Conservation (phyloP, 2,797 vertebrate species). For the Hipposideros larvatus region DNA sequence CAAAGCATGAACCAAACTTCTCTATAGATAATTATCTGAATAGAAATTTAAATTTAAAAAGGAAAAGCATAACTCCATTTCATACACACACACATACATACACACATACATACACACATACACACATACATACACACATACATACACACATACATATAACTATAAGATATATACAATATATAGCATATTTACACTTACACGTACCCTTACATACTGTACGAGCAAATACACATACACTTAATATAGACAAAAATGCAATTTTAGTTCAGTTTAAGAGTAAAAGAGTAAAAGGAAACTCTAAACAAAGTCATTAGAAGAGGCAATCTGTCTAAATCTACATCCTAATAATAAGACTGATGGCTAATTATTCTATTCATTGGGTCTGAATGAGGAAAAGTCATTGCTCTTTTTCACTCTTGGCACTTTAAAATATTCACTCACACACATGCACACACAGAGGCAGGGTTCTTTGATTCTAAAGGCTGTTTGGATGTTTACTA, state of each 20-base stretch:
- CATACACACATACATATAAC: accelerated
- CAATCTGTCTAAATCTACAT: not conserved
- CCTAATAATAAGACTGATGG: not conserved
- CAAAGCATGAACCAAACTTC: not conserved
- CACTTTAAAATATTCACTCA: not conserved
- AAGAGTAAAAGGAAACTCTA: not conserved
- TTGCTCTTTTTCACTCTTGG: not conserved
- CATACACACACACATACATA: no score
- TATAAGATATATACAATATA: not conserved
- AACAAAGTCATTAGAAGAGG: not conserved
- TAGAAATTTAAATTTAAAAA: not conserved
- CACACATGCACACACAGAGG: not conserved
- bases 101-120: accelerated
- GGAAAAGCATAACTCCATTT: not conserved
- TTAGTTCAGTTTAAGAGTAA: not conserved
- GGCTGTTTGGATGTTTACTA: not conserved
- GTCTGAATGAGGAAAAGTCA: not conserved
- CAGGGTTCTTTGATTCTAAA: not conserved
- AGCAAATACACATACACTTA: not conserved
- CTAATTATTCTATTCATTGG: slow-evolving; percentile 16
- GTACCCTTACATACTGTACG: not conserved
- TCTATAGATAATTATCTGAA: not conserved
- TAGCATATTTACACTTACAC: not conserved
- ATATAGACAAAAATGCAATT: not conserved
- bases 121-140: no score